Evolutionary conservation across 1,140 invertebrate genomes (phyloP), one percentile per base, ranked within the genome.

Genomic region (Pseudomyrmex dendroicus): DNA sequence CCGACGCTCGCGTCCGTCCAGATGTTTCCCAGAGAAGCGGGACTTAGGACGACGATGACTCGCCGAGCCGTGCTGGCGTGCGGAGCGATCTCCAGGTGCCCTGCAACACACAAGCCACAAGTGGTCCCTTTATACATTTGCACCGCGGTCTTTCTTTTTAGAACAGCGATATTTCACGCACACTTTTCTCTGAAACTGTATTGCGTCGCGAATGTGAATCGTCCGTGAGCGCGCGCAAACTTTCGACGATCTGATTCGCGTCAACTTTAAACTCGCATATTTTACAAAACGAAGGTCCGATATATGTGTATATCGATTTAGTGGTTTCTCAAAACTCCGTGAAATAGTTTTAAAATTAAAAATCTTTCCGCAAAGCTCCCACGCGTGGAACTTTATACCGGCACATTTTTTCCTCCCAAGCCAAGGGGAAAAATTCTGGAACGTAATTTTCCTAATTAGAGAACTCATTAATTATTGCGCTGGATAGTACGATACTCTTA

Each of bases 1-100:
- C 77, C 83, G 5, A 94, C 90, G 68, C 86, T 92, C 2, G 90
- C 83, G 20, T 94, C 93, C 9, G 92, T 93, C 93, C 94, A 94
- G 4, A 89, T 84, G 74, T 92, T 91, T 5, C 83, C 88, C 20
- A 94, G 63, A 0, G 92, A 88, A 0, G 91, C 91, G 0, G 93
- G 92, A 35, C 93, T 94, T 3, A 94, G 82, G 5, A 94, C 83
- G 2, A 94, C 87, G 73, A 94, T 90, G 3, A 94, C 70, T 9
- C 94, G 87, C 5, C 94, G 90, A 2, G 92, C 90, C 12, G 88
- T 84, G 8, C 64, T 72, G 2, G 88, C 90, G 54, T 93, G 91
- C 0, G 93, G 89, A n/a, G 87, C 86, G 59, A 94, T 94, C 86
- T 94, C 93, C 56, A 92, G 61, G 10, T 83, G 78, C 94, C 93